phyloP scores from a whole-genome alignment of 2,797 vertebrate species.

The Artibeus jamaicensis region DNA sequence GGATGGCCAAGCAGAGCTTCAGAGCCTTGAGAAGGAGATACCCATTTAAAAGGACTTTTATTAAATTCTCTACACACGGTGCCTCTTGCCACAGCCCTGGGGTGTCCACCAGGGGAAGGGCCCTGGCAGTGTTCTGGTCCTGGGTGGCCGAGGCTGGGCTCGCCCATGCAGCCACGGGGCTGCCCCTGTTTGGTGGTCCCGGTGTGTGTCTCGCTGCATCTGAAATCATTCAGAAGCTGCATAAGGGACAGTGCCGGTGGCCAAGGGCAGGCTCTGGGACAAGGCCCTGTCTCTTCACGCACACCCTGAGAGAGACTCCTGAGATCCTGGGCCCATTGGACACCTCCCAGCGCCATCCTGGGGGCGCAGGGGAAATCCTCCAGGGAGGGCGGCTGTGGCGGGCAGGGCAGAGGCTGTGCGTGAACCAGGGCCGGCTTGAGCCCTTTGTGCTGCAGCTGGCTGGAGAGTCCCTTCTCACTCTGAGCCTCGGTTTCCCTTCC shows the following conservation, averaged over 20 bases:
- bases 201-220: rapidly evolving
- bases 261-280: background rate
- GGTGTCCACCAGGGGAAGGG: background rate
- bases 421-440: background rate
- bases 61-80: background rate
- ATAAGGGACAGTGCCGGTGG: background rate
- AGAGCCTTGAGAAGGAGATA: background rate
- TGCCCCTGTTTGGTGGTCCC: background rate
- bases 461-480: background rate
- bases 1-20: background rate
- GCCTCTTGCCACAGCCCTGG: background rate
- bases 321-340: background rate
- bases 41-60: conserved; percentile 58
- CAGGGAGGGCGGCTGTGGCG: rapidly evolving
- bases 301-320: conserved; percentile 18
- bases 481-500: background rate
- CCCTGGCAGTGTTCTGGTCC: background rate
- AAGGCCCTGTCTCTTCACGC: background rate
- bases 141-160: background rate
- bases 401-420: background rate
- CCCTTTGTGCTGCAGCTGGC: background rate
- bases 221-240: background rate
- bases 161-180: rapidly evolving
- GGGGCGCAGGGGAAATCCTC: background rate
- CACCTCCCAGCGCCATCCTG: background rate